Evolutionary conservation across 2,888 invertebrate genomes (phyloP), one percentile per base, ranked within the genome.

Genomic region (Chironomus tentans): DNA sequence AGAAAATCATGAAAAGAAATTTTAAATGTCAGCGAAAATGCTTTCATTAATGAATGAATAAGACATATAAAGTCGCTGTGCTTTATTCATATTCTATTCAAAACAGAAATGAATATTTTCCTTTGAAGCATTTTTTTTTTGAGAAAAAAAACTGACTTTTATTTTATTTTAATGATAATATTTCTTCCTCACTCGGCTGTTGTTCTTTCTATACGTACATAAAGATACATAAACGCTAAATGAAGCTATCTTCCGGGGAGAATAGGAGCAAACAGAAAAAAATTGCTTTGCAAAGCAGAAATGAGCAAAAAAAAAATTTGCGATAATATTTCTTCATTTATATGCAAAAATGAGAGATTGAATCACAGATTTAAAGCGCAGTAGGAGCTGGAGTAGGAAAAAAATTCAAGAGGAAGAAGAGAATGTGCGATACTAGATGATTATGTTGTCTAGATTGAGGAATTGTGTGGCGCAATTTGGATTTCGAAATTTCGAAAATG

Each of bases 261-360:
- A 18, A 56, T 56, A 56, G n/a, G 6, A 56, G 18, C 18, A 15
- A 15, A 56, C 15, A 15, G 12, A 65, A 24, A n/a, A n/a, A 65
- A 24, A 24, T 13, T 65, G 65, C 65, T 24, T 18, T 5, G 21
- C 21, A 65, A 10, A 10, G 22, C 21, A 65, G 22, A 65, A 65
- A 24, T 56, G n/a, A 7, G n/a, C 56, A 38, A 38, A 38, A n/a
- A n/a, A n/a, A n/a, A 38, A 38, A 4, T 56, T 7, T 56, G 56
- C 62, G 72, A 72, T 72, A 72, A 72, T 65, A 73, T 73, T 73
- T 73, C 18, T 24, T 47, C 65, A 73, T 74, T 74, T 74, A 74
- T 74, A 74, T 74, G 74, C 74, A 74, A 74, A 68, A 61, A 50
- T 1, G 18, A 68, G 7, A 46, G 68, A 74, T 74, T 74, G 68